Evolutionary conservation across 1,140 invertebrate species (phyloP).

Genomic region (Bombus confusus): DNA sequence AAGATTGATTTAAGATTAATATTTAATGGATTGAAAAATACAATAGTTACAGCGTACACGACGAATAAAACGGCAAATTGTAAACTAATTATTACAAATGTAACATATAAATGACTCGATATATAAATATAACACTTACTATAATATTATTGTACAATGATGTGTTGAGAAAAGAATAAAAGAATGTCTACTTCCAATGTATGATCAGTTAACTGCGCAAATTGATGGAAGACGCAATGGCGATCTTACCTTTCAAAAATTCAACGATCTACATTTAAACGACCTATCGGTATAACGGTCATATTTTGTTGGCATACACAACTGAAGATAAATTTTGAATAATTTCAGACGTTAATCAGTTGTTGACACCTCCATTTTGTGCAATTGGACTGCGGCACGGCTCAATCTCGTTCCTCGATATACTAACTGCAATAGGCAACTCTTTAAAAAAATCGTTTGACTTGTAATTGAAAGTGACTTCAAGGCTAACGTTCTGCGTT

Average conservation of each 20-base stretch:
- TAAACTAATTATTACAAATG: neutral
- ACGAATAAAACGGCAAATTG: neutral
- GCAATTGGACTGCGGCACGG: neutral
- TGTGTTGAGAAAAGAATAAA: neutral
- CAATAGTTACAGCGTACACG: too few relatives aligned
- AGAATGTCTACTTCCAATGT: neutral
- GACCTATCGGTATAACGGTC: neutral
- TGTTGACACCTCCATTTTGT: neutral
- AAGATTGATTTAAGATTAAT: neutral
- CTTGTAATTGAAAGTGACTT: constrained; percentile 19
- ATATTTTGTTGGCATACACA: neutral
- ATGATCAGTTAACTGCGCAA: constrained; percentile 19
- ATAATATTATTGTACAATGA: neutral
- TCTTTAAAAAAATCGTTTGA: neutral
- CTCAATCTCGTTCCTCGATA: neutral
- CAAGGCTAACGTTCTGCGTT: constrained; percentile 31
- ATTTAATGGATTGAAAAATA: neutral
- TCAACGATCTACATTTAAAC: neutral
- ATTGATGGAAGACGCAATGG: constrained; percentile 35
- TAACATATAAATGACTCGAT: neutral
- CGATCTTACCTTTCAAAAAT: constrained; percentile 12
- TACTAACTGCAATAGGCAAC: constrained; percentile 15
- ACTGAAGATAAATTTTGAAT: neutral
- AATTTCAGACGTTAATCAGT: neutral
- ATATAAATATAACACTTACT: neutral